Conservation (phyloP, 2,888 invertebrate species). For the Agapostemon virescens region DNA sequence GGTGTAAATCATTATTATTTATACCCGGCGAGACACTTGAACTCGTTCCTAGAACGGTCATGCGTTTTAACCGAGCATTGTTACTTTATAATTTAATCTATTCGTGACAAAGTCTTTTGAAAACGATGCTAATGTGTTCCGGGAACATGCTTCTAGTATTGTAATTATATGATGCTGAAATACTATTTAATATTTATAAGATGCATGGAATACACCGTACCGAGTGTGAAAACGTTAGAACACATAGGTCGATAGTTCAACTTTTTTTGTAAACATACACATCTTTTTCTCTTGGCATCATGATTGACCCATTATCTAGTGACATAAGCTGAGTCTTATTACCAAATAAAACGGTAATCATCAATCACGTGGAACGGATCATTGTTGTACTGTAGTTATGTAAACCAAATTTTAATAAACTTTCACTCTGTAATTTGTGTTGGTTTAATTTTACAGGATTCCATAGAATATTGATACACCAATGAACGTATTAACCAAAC, state of each 20-base stretch:
- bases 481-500: neutral
- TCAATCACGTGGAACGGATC: neutral
- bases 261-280: neutral
- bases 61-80: neutral
- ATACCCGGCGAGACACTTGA: slow-evolving; percentile 9
- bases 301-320: neutral
- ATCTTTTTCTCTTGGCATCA: neutral
- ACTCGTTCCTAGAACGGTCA: neutral
- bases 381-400: neutral
- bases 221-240: neutral
- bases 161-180: neutral
- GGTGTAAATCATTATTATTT: slow-evolving; percentile 61
- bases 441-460: neutral
- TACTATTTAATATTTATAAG: neutral
- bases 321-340: neutral
- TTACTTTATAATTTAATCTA: neutral
- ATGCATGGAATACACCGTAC: neutral
- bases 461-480: neutral
- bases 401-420: neutral
- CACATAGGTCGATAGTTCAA: neutral
- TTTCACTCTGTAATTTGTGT: too few species aligned
- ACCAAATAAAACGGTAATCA: neutral
- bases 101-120: neutral
- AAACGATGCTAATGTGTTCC: neutral
- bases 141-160: neutral